Evolutionary conservation across 2,113 vertebrate species (phyloP), one percentile per base, ranked within the genome.

Genomic region (Tychaedon coryphoeus): DNA sequence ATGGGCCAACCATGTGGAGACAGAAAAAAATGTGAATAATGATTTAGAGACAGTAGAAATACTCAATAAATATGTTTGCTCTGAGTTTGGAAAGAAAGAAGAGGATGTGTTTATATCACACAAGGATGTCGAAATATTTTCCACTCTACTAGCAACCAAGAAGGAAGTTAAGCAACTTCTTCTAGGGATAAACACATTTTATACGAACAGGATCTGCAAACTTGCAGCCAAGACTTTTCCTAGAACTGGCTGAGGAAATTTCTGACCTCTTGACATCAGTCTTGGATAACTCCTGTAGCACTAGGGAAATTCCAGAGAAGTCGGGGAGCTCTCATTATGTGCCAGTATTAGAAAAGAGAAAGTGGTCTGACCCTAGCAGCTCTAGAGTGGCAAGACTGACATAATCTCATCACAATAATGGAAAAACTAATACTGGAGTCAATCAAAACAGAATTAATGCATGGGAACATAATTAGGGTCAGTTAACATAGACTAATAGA

Each of bases 151-250:
- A 95, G 65, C 80, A 92, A 96, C 91, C 43, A 91, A 94, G 94
- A 86, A 96, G 95, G 96, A 97, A 96, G 96, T 96, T 97, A 96
- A 96, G 95, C 95, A 96, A 97, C 86, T 89, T 97, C 48, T 97
- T 94, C 95, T 94, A 97, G 94, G 96, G 92, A 95, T 96, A 96
- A 97, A 95, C 96, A 96, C 50, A 92, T 96, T 96, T 97, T 89
- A 95, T 91, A 91, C 0, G 48, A 95, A 91, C 76, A 97, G 86
- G 86, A 94, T 96, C 92, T 92, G 73, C 60, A 86, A 89, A 92
- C 40, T 81, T 92, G 92, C 92, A 92, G 95, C 95, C 94, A 96
- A 96, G 69, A 84, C 53, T 92, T 84, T 95, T 97, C 95, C 91
- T 96, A 97, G 95, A 96, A 95, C 88, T 88, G 91, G 96, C 95